phyloP scores from a whole-genome alignment of 2,113 vertebrate genomes.

The Chrysemys picta region DNA sequence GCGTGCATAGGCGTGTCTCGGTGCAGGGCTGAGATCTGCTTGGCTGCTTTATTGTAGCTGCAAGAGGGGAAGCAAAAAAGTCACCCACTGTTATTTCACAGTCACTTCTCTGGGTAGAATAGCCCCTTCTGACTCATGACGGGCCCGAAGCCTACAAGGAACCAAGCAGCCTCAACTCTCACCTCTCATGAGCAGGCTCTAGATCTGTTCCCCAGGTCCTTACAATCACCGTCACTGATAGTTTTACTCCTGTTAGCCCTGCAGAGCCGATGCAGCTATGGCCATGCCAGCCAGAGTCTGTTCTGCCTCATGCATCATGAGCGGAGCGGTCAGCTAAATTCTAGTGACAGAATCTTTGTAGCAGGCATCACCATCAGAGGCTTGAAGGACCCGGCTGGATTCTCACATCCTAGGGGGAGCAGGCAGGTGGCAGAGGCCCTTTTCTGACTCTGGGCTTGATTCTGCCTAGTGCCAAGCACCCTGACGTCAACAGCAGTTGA shows the following conservation, averaged over 20 bases:
- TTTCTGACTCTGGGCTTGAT: background rate
- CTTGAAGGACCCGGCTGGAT: background rate
- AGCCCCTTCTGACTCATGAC: background rate
- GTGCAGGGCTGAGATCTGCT: slow-evolving; percentile 66
- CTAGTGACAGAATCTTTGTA: background rate
- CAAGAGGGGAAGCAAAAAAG: background rate
- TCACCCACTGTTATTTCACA: background rate
- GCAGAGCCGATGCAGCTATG: background rate
- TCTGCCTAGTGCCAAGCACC: background rate
- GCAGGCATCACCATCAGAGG: background rate
- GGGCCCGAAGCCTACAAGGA: background rate
- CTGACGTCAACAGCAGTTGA: background rate
- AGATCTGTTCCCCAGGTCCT: background rate
- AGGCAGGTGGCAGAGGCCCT: background rate
- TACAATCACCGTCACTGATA: accelerated
- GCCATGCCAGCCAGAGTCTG: background rate
- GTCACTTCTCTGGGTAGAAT: no score
- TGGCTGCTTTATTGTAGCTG: slow-evolving; percentile 71
- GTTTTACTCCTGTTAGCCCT: background rate
- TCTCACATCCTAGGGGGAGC: background rate
- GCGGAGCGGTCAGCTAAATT: background rate
- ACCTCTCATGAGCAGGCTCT: background rate
- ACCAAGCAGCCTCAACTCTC: background rate
- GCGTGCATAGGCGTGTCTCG: slow-evolving; percentile 67
- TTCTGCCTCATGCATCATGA: background rate